Conservation (phyloP, 2,113 vertebrate species). For the Nerophis ophidion region DNA sequence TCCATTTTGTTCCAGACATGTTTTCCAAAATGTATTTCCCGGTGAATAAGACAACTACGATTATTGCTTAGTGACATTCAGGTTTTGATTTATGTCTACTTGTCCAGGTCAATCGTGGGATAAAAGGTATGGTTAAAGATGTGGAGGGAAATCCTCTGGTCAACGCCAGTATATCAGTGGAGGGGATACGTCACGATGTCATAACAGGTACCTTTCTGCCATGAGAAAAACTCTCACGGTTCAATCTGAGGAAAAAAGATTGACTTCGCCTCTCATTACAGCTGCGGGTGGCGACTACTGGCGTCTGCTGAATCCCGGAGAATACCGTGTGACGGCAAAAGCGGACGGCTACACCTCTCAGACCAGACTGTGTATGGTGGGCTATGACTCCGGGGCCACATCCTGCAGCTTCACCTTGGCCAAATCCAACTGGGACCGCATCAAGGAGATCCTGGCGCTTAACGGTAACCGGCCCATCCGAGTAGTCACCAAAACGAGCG, state of each 20-base stretch:
- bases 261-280: conserved; percentile 31
- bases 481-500: conserved; percentile 35
- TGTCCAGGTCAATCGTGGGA: conserved; percentile 84
- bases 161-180: conserved; percentile 85
- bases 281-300: conserved; percentile 85
- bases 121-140: conserved; percentile 86
- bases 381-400: conserved; percentile 86
- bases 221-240: neutral
- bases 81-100: neutral
- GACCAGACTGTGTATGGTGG: conserved; percentile 82
- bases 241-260: neutral
- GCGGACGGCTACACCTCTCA: conserved; percentile 82
- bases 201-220: conserved; percentile 75
- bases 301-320: conserved; percentile 93
- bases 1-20: too few species aligned
- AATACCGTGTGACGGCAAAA: conserved; percentile 82
- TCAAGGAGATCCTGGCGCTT: conserved; percentile 87
- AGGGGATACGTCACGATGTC: conserved; percentile 85
- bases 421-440: conserved; percentile 95
- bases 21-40: too few species aligned
- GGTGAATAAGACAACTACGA: too few species aligned
- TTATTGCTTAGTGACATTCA: too few species aligned
- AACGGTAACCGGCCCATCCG: conserved; percentile 81
- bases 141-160: conserved; percentile 81
- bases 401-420: conserved; percentile 85